Evolutionary conservation across 2,113 vertebrate species (phyloP).

Genomic region (Glareola pratincola): DNA sequence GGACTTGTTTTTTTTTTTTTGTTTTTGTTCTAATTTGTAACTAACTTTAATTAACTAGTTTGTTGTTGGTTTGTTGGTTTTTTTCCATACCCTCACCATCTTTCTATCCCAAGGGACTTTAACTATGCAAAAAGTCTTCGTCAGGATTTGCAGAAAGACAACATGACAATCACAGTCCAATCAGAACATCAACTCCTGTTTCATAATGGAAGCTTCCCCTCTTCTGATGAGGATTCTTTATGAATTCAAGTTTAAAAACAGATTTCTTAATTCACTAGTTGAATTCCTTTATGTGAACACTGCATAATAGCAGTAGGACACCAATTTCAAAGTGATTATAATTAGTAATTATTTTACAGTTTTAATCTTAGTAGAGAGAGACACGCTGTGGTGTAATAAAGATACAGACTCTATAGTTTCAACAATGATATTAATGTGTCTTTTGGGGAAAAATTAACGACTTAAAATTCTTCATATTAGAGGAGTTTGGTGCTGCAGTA

Average conservation of each 20-base stretch:
- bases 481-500: not conserved
- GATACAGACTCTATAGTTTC: not conserved
- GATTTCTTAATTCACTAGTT: not conserved
- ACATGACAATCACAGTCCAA: not conserved
- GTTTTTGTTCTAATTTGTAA: not conserved
- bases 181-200: not conserved
- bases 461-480: not conserved
- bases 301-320: not conserved
- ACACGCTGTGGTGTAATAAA: not conserved
- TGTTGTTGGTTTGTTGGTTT: not conserved
- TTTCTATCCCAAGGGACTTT: not conserved
- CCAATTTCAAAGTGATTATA: not conserved
- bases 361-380: not conserved
- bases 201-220: not conserved
- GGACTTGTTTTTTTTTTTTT: not conserved
- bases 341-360: slow-evolving; percentile 8
- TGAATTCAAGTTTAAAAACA: not conserved
- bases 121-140: not conserved
- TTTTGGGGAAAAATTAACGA: not conserved
- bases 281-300: not conserved
- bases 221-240: not conserved
- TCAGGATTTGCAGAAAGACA: not conserved
- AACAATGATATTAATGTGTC: not conserved
- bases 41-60: not conserved
- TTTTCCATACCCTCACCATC: not conserved